These are phyloP conservation scores for Melinaea marsaeus DNA, from an alignment of 2,888 invertebrate species.

Conservation along the genomic window DNA sequence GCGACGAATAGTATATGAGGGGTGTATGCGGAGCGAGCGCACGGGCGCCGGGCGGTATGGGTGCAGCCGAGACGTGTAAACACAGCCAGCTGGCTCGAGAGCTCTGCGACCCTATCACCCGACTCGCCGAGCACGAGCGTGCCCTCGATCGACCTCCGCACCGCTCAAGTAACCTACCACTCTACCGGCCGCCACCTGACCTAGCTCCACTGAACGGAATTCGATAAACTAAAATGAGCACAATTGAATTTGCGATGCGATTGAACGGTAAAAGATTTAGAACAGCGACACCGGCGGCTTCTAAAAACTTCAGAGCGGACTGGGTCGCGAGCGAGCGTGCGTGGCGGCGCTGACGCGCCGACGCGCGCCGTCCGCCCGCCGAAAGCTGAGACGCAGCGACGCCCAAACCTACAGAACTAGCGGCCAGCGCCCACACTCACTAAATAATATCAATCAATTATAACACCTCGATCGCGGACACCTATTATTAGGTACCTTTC, in stretches of 20 bases:
- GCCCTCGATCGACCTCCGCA: slow-evolving; percentile 31
- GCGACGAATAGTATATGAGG: slow-evolving; percentile 71
- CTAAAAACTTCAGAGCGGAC: slow-evolving; percentile 73
- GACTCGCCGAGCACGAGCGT: slow-evolving; percentile 33
- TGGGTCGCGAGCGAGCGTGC: slow-evolving; percentile 72
- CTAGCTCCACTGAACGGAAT: slow-evolving; percentile 38
- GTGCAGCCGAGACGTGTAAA: slow-evolving; percentile 68
- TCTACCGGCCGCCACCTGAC: slow-evolving; percentile 33
- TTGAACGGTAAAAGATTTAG: slow-evolving; percentile 50
- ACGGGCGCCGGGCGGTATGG: slow-evolving; percentile 44
- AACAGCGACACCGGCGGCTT: slow-evolving; percentile 64
- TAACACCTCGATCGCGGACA: background rate
- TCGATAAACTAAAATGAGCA: slow-evolving; percentile 56
- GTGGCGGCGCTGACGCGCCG: slow-evolving; percentile 68
- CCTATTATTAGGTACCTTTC: background rate
- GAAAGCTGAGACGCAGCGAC: slow-evolving; percentile 75
- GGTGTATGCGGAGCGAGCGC: slow-evolving; percentile 59
- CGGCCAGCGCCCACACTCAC: slow-evolving; percentile 56
- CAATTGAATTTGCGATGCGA: slow-evolving; percentile 53
- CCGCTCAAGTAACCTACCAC: slow-evolving; percentile 36
- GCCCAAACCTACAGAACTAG: slow-evolving; percentile 69
- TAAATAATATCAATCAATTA: slow-evolving; percentile 14
- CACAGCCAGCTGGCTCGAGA: slow-evolving; percentile 63
- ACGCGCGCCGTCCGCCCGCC: slow-evolving; percentile 70
- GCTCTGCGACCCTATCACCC: slow-evolving; percentile 41